phyloP scores from a whole-genome alignment of 2,797 vertebrate genomes.

The Chanos chanos region DNA sequence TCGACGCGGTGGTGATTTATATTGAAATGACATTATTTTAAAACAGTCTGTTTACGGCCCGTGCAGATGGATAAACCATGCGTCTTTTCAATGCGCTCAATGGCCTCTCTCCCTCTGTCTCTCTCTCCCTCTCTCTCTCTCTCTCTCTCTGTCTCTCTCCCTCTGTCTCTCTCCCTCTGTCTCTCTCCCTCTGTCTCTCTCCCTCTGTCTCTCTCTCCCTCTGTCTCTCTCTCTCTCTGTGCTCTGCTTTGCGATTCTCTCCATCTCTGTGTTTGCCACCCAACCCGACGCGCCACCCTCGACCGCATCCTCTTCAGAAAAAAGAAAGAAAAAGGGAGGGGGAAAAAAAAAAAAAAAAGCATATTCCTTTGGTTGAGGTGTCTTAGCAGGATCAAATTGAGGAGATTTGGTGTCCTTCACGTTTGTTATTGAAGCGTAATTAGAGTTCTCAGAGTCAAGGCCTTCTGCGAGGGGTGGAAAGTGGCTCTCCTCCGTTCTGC shows the following conservation, averaged over 20 bases:
- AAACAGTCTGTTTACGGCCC: too few species aligned
- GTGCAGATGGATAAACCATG: too few species aligned
- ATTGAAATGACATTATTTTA: too few species aligned
- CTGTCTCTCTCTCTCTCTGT: background rate
- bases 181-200: background rate
- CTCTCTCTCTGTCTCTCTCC: background rate
- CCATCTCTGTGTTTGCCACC: slow-evolving; percentile 5
- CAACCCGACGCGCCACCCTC: too few species aligned
- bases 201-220: background rate
- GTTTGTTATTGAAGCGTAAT: too few species aligned
- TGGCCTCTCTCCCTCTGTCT: background rate
- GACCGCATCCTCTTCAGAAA: too few species aligned
- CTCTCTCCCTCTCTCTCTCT: background rate
- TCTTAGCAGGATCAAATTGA: slow-evolving; percentile 7
- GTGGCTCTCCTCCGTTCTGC: background rate
- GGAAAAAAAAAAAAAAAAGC: too few species aligned
- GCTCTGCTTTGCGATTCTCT: background rate
- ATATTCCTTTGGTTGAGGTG: background rate
- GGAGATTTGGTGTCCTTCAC: background rate
- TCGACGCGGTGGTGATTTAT: too few species aligned
- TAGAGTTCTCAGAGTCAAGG: background rate
- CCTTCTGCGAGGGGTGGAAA: background rate
- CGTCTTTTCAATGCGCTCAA: too few species aligned
- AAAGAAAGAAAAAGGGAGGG: too few species aligned
- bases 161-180: background rate